phyloP scores from a whole-genome alignment of 2,888 invertebrate species.

The Lordiphosa fenestrarum region DNA sequence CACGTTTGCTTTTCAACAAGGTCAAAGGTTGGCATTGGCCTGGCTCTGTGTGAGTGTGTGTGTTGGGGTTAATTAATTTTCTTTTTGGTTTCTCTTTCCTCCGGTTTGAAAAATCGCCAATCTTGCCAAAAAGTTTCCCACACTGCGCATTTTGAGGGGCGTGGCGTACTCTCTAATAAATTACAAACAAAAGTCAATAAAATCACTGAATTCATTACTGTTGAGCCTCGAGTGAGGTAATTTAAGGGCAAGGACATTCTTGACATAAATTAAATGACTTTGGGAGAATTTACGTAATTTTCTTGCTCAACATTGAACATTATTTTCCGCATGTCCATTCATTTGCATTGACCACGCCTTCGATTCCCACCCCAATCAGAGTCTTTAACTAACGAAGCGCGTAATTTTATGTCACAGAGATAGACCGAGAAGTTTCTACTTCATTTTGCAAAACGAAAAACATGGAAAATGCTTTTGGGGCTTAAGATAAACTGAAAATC shows the following conservation, averaged over 20 bases:
- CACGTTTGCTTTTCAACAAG: slow-evolving; percentile 55
- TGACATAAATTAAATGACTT: slow-evolving; percentile 51
- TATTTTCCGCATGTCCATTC: slow-evolving; percentile 50
- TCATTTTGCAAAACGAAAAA: slow-evolving; percentile 56
- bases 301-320: slow-evolving; percentile 47
- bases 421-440: slow-evolving; percentile 53
- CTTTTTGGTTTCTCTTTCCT: slow-evolving; percentile 19
- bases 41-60: slow-evolving; percentile 15
- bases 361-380: slow-evolving; percentile 37
- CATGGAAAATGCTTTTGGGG: slow-evolving; percentile 50
- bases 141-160: slow-evolving; percentile 39
- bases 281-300: slow-evolving; percentile 58
- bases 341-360: slow-evolving; percentile 54
- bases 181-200: slow-evolving; percentile 65
- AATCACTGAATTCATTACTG: slow-evolving; percentile 71
- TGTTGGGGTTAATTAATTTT: slow-evolving; percentile 63
- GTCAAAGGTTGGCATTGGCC: slow-evolving; percentile 49
- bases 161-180: slow-evolving; percentile 58
- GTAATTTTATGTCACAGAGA: slow-evolving; percentile 73
- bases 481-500: slow-evolving; percentile 51
- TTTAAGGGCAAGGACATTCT: slow-evolving; percentile 59
- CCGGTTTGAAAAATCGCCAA: slow-evolving; percentile 30
- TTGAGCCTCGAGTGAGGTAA: slow-evolving; percentile 37
- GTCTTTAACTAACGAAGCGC: slow-evolving; percentile 77
- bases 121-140: slow-evolving; percentile 30